These are phyloP conservation scores for Semnornis frantzii DNA, from an alignment of 2,113 vertebrate species.

Conservation along the genomic window DNA sequence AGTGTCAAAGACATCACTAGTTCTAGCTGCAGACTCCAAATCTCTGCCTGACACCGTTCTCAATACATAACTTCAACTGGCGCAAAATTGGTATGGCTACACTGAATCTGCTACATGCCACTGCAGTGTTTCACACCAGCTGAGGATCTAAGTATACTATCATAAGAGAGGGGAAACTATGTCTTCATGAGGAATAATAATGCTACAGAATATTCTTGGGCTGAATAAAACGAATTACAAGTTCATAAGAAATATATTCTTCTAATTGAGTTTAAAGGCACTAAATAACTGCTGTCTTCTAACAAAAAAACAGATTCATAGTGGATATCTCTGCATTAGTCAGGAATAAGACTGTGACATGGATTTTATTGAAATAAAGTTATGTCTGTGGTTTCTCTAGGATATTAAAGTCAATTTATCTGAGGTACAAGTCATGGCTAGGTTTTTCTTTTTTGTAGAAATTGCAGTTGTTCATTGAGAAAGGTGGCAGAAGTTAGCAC, in stretches of 20 bases:
- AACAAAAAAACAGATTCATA: background rate
- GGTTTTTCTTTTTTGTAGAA: background rate
- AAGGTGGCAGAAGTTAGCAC: background rate
- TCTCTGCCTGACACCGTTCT: background rate
- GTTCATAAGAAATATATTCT: background rate
- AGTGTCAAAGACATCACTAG: conserved; percentile 34
- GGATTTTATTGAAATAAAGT: conserved; percentile 42
- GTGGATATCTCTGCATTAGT: conserved; percentile 18
- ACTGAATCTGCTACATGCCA: background rate
- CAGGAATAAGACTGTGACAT: background rate
- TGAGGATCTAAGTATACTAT: background rate
- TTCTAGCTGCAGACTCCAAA: background rate
- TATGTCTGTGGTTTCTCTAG: background rate
- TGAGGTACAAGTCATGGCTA: background rate
- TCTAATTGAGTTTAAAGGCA: conserved; percentile 34
- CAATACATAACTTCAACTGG: conserved; percentile 1
- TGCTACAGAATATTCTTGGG: background rate
- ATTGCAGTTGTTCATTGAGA: background rate
- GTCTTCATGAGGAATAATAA: conserved; percentile 17
- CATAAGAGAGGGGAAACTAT: background rate
- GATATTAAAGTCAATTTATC: conserved; percentile 47
- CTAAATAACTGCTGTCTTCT: conserved; percentile 3
- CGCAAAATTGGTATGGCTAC: conserved; percentile 15
- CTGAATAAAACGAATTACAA: conserved; percentile 16
- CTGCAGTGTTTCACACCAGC: background rate